A percentile compares a stretch with the other conserved stretches of the same genome.
Conservation (phyloP, 2,888 invertebrate genomes). For the Lissonota sp. region DNA sequence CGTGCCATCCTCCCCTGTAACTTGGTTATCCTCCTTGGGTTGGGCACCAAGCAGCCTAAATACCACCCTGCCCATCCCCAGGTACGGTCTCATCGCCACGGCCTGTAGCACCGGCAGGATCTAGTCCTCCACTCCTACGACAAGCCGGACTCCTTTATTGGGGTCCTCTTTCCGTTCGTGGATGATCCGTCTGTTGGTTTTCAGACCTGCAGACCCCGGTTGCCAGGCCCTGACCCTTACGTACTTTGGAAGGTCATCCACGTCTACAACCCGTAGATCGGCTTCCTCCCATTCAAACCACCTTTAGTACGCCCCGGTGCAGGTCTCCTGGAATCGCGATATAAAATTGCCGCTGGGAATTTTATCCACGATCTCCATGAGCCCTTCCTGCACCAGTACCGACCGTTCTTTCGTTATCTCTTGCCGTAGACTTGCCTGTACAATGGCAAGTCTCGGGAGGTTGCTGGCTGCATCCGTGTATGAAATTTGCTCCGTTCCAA, state of each 20-base stretch:
- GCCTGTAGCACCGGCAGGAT: no score
- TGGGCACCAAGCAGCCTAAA: no score
- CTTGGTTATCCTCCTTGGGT: no score
- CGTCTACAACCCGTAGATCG: constrained; percentile 4
- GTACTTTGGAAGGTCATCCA: constrained; percentile 12
- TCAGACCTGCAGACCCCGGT: not conserved
- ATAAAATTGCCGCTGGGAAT: constrained; percentile 15
- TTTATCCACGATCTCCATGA: constrained; percentile 8
- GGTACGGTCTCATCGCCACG: no score
- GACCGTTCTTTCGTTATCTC: not conserved
- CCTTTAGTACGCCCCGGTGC: constrained; percentile 5
- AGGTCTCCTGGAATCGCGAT: constrained; percentile 23
- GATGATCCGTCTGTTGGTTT: no score
- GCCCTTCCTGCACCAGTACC: constrained; percentile 3
- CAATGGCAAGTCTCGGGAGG: constrained; percentile 1
- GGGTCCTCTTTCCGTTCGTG: no score
- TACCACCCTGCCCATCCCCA: no score
- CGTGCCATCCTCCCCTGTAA: no score
- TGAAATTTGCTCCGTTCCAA: constrained; percentile 24
- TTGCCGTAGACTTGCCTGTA: not conserved
- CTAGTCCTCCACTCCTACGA: no score
- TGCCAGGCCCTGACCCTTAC: constrained; percentile 11
- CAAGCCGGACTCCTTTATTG: no score
- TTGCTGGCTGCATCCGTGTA: not conserved
- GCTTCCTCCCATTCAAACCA: constrained; percentile 17